A percentile compares a stretch with the other conserved stretches of the same genome.
Evolutionary conservation across 2,888 invertebrate species (phyloP).

Genomic region (Standfussiana lucernea): DNA sequence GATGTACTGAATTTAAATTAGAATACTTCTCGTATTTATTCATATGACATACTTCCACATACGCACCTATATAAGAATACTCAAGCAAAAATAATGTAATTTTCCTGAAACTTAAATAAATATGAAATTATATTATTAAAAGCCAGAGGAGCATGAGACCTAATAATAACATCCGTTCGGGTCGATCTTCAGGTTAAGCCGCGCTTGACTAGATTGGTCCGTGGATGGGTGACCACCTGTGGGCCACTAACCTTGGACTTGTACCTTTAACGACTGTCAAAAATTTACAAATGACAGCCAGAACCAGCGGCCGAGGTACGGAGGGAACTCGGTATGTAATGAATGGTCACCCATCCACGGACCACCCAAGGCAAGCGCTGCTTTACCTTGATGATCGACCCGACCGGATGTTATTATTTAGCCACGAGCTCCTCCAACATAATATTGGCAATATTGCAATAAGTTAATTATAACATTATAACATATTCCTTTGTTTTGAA

Average conservation of each 20-base stretch:
- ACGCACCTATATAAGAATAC: neutral
- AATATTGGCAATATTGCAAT: neutral
- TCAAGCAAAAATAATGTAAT: neutral
- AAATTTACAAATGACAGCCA: no score
- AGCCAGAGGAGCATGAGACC: neutral
- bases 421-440: neutral
- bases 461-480: neutral
- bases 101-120: neutral
- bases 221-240: neutral
- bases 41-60: neutral
- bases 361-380: neutral
- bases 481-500: neutral
- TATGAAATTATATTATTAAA: neutral
- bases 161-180: no score
- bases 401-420: neutral
- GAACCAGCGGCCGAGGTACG: no score
- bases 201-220: neutral
- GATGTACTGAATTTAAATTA: neutral
- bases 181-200: no score
- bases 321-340: no score
- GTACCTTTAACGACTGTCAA: no score
- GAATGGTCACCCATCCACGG: neutral
- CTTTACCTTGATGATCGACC: neutral
- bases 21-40: neutral
- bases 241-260: no score